Conservation (phyloP, 1,140 invertebrate species). For the Zaprionus vittiger region DNA sequence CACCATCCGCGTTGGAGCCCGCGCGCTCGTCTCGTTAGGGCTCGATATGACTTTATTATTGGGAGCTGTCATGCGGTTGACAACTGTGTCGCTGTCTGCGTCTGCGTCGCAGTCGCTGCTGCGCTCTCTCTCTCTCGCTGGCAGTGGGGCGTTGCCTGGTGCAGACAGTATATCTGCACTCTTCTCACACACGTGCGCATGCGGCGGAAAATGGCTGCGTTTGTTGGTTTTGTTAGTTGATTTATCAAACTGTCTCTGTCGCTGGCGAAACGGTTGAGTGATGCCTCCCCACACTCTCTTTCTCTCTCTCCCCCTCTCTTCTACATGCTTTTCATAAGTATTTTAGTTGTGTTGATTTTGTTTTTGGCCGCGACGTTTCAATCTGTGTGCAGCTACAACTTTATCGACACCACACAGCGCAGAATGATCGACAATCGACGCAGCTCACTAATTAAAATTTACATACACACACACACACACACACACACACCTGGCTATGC, state of each 20-base stretch:
- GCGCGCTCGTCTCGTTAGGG: conserved; percentile 67
- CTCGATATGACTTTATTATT: conserved; percentile 81
- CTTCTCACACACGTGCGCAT: conserved; percentile 33
- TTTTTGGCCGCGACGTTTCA: conserved; percentile 78
- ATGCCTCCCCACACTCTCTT: not conserved
- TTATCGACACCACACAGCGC: conserved; percentile 65
- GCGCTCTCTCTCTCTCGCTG: conserved; percentile 25
- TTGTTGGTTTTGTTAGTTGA: conserved; percentile 65
- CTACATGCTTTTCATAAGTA: conserved; percentile 53
- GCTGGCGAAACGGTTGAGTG: conserved; percentile 47
- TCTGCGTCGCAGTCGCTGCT: conserved; percentile 55
- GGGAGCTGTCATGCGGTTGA: conserved; percentile 81
- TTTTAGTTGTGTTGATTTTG: conserved; percentile 79
- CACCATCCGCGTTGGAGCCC: conserved; percentile 35
- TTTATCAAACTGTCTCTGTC: conserved; percentile 58
- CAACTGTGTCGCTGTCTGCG: conserved; percentile 71
- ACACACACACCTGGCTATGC: not conserved
- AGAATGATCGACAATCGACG: conserved; percentile 37
- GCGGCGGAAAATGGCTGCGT: conserved; percentile 70
- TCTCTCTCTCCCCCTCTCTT: conserved; percentile 1
- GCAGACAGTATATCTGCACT: conserved; percentile 25
- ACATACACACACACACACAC: conserved; percentile 27
- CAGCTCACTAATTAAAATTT: conserved; percentile 63
- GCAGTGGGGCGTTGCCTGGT: conserved; percentile 59
- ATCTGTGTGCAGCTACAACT: conserved; percentile 73